Evolutionary conservation across 1,140 invertebrate genomes (phyloP), one percentile per base, ranked within the genome.

Genomic region (Wiebesia pumilae): DNA sequence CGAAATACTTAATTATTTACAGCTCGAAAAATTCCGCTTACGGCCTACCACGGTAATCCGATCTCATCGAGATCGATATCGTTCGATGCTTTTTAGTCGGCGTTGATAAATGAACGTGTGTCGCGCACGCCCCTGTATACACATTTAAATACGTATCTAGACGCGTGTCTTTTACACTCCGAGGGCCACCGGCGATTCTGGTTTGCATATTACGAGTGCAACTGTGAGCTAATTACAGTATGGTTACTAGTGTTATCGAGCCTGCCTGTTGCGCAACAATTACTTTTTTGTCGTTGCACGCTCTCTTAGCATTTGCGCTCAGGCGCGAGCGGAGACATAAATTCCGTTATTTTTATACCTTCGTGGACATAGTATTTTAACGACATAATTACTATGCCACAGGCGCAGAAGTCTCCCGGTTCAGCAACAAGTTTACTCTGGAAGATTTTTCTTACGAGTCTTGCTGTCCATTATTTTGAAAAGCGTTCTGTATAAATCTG

Each of bases 191-290:
- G 75, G 75, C 83, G 62, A 47, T 79, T 77, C 79, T 83, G 77
- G 86, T 88, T 88, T 88, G 86, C 86, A 87, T 87, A 87, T 84
- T 84, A 85, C 83, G 81, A 81, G 33, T 77, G 75, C 58, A 83
- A 83, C 88, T 54, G 75, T 81, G 35, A 47, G 77, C 84, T 88
- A 88, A 89, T 89, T 88, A 87, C 79, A 62, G 78, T 67, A 54
- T 83, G 38, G 27, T 58, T 58, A 78, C 69, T 69, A n/a, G 33
- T 81, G 71, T 73, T 81, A 69, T 75, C 79, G 62, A 71, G 33
- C 35, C 16, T 65, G 81, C 54, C 77, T 86, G 83, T 87, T 87
- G 78, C 81, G 69, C 51, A 87, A 87, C 65, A 75, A 58, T 77
- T 65, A 40, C 69, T 51, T 86, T 69, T 81, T 81, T 85, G 78